Base-by-base conservation (phyloP, 1,140 invertebrate genomes). In the Ips nitidus region DNA sequence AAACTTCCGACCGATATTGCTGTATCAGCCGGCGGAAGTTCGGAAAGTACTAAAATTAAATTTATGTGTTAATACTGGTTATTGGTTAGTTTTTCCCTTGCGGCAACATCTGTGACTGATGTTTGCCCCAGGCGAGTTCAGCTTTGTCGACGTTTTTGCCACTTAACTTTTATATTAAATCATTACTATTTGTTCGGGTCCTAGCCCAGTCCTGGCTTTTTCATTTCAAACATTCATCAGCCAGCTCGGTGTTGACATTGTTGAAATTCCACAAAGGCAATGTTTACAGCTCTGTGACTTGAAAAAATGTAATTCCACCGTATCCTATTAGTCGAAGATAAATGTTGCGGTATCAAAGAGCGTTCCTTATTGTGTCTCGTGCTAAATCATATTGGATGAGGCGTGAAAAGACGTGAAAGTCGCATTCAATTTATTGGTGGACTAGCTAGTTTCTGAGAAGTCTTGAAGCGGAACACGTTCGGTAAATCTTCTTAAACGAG, bases 351-450 rank as follows among this genome's bases (percentile, higher is more conserved):
- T 45, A 7, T 57, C 52, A 47, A 66, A 59, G 43, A 66, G 58
- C 52, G 55, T n/a, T n/a, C 41, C 22, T 57, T 47, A 66, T 66
- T 66, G 53, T 66, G 53, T 58, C 52, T 41, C 64, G 53, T 66
- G 41, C 43, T 66, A 66, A 66, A 66, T 66, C 64, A 66, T 66
- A 66, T 66, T 50, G 64, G 56, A 66, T 66, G 64, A 66, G 64
- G 64, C 64, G 64, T 66, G 64, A 66, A 66, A 66, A 66, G 64
- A 66, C 64, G 64, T 66, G 55, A 57, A 66, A 66, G 64, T 66
- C 64, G 41, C 53, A 45, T 66, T 66, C 38, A 66, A 66, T 66
- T 66, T 66, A 66, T 58, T 47, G 42, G 64, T 43, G 41, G 43
- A 58, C 52, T 55, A 53, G 63, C 63, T 41, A 65, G 52, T 56